Evolutionary conservation across 2,888 invertebrate genomes (phyloP), one percentile per base, ranked within the genome.

Genomic region (Diaperis boleti): DNA sequence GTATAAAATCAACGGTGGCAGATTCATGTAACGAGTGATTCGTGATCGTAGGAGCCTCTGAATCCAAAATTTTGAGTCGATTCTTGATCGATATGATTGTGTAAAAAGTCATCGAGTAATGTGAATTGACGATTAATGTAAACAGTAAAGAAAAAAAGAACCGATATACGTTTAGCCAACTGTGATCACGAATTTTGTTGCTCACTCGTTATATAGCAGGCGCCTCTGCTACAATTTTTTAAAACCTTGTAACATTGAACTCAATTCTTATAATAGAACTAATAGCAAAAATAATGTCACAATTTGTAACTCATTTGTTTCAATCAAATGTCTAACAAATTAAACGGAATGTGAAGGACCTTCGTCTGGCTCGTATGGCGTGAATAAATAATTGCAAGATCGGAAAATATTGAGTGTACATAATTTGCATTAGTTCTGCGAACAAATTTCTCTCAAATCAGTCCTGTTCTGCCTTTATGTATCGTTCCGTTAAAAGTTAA

Each of bases 331-430:
- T 39, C 10, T 26, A 26, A 37, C 22, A 50, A 35, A 57, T 45
- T 57, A 35, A 29, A 18, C 47, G 14, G 49, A 59, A 59, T 59
- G 41, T 20, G 39, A 59, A 49, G 42, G 39, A 31, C 59, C 37
- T 49, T 49, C 49, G 18, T 54, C 20, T 20, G 20, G n/a, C n/a
- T n/a, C n/a, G n/a, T n/a, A n/a, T n/a, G 14, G 11, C 45, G 26
- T 20, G 57, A 45, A 57, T 47, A 45, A 45, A 47, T 59, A 47
- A 59, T 49, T 59, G 59, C 39, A 47, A 14, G 18, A 57, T 59
- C 33, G 39, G 20, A 26, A 37, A 57, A 49, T 49, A 26, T 37
- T 6, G 35, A n/a, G n/a, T n/a, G n/a, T n/a, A 44, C 35, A 13
- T 14, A 17, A 35, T 35, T 50, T 11, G 20, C 6, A 18, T 11